Percentiles rank a stretch among this genome's conserved stretches.
Conservation (phyloP, 2,888 invertebrate genomes). For the Hypomecis atomaria region DNA sequence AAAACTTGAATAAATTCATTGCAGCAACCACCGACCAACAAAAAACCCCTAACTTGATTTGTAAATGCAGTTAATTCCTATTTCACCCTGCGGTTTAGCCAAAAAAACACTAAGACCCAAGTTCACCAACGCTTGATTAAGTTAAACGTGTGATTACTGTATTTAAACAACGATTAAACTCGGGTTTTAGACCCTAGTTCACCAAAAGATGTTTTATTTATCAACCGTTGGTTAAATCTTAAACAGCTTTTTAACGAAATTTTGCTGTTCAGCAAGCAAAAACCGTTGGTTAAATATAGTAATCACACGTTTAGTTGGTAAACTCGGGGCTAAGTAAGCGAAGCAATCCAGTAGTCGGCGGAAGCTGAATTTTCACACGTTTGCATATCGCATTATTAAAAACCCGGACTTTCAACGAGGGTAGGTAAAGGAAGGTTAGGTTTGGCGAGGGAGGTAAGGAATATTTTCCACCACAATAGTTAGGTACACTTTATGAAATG, state of each 20-base stretch:
- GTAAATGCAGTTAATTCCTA: constrained; percentile 9
- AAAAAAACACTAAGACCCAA: constrained; percentile 5
- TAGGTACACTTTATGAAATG: too few species aligned
- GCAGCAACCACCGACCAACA: background rate
- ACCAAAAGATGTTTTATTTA: too few species aligned
- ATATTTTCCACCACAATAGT: background rate
- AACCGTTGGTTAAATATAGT: too few species aligned
- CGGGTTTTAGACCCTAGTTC: too few species aligned
- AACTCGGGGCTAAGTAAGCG: too few species aligned
- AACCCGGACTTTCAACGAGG: constrained; percentile 39
- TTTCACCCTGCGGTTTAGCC: background rate
- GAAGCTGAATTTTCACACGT: constrained; percentile 44
- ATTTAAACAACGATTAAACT: too few species aligned
- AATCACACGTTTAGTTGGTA: too few species aligned
- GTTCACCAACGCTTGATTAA: too few species aligned
- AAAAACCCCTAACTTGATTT: constrained; percentile 9
- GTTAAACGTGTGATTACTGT: too few species aligned
- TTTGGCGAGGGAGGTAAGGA: background rate
- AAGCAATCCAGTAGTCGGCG: constrained; percentile 21
- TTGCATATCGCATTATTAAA: constrained; percentile 46
- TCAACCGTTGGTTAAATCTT: too few species aligned
- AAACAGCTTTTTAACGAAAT: too few species aligned
- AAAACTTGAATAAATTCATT: background rate
- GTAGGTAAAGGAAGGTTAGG: constrained; percentile 25
- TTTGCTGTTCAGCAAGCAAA: too few species aligned